phyloP scores from a whole-genome alignment of 1,140 invertebrate genomes.

The Apocrypta bakeri region DNA sequence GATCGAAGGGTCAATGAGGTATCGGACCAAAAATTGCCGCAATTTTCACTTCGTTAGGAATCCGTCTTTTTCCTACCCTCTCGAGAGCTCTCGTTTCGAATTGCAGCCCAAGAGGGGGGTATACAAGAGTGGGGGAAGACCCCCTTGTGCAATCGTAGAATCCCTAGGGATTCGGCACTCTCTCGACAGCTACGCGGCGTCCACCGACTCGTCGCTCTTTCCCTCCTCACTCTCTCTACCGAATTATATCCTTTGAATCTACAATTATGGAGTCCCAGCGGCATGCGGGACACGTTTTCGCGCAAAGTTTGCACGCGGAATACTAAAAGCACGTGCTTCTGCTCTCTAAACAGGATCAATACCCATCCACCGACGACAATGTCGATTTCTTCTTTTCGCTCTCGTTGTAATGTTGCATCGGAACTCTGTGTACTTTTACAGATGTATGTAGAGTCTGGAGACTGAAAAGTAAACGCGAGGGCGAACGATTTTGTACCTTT shows the following conservation, averaged over 20 bases:
- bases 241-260: slow-evolving; percentile 75
- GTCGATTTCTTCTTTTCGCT: slow-evolving; percentile 18
- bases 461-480: background rate
- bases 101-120: background rate
- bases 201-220: background rate
- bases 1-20: slow-evolving; percentile 4
- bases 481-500: background rate
- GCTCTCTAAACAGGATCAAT: slow-evolving; percentile 67
- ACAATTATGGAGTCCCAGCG: slow-evolving; percentile 69
- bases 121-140: background rate
- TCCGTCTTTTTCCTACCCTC: slow-evolving; percentile 26
- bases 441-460: background rate
- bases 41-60: slow-evolving; percentile 72
- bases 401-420: background rate
- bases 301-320: slow-evolving; percentile 70
- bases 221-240: slow-evolving; percentile 43
- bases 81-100: slow-evolving; percentile 35
- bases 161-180: slow-evolving; percentile 55
- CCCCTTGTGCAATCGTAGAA: slow-evolving; percentile 48
- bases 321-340: slow-evolving; percentile 67
- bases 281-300: slow-evolving; percentile 72
- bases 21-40: slow-evolving; percentile 61
- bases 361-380: slow-evolving; percentile 43
- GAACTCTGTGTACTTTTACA: no score
- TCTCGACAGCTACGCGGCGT: slow-evolving; percentile 6